Conservation (phyloP, 2,888 invertebrate species). For the Furcula furcula region DNA sequence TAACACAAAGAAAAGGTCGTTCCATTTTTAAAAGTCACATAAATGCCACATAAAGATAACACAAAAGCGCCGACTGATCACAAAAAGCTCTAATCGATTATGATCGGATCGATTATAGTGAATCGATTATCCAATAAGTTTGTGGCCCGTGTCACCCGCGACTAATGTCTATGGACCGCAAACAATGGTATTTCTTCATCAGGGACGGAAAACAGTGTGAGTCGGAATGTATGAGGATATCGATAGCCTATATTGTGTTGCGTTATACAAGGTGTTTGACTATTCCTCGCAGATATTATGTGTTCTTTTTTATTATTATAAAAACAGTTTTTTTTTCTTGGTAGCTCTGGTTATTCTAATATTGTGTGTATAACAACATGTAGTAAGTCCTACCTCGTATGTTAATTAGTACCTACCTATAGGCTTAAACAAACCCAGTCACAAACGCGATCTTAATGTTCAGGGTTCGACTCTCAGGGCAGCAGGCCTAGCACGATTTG, state of each 20-base stretch:
- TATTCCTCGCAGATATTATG: background rate
- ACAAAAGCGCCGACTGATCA: conserved; percentile 67
- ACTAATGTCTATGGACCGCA: conserved; percentile 59
- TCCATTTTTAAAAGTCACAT: conserved; percentile 29
- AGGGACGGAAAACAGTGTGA: conserved; percentile 60
- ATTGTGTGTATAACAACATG: too few relatives aligned
- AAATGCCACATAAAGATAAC: conserved; percentile 36
- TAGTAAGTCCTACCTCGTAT: too few relatives aligned
- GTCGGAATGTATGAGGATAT: conserved; percentile 64
- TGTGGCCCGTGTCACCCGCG: conserved; percentile 66
- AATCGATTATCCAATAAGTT: conserved; percentile 62
- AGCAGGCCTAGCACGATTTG: too few relatives aligned
- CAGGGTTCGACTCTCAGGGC: too few relatives aligned
- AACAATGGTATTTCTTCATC: conserved; percentile 77
- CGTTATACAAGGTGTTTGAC: conserved; percentile 45
- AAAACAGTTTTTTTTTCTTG: too few relatives aligned
- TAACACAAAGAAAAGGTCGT: conserved; percentile 28
- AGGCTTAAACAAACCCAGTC: too few relatives aligned
- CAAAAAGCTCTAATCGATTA: conserved; percentile 74
- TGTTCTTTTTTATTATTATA: too few relatives aligned
- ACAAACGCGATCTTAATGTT: too few relatives aligned
- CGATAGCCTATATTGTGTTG: conserved; percentile 43
- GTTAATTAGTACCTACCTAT: too few relatives aligned
- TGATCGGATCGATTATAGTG: conserved; percentile 64
- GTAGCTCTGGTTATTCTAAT: too few relatives aligned